Evolutionary conservation across 1,140 invertebrate species (phyloP).

Genomic region (Plutomurus gul): DNA sequence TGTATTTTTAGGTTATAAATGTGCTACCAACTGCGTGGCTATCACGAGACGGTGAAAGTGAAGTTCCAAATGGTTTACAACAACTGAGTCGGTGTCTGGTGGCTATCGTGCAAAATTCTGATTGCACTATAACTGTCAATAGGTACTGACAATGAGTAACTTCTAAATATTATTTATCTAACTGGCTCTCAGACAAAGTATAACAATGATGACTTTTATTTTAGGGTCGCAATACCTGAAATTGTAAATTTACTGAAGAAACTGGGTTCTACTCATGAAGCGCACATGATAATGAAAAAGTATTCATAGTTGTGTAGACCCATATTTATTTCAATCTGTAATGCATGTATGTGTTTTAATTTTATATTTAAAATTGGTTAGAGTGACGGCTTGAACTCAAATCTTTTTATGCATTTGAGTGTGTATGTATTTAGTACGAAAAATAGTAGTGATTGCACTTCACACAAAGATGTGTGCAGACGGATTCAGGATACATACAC

Average conservation of each 20-base stretch:
- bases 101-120: conserved; percentile 47
- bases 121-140: conserved; percentile 43
- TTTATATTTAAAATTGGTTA: not conserved
- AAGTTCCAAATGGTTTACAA: conserved; percentile 49
- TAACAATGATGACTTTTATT: conserved; percentile 12
- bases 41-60: conserved; percentile 13
- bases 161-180: too few species aligned
- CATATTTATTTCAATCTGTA: too few species aligned
- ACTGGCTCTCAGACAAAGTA: too few species aligned
- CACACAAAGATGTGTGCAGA: too few species aligned
- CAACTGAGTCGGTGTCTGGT: conserved; percentile 48
- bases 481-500: too few species aligned
- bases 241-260: conserved; percentile 43
- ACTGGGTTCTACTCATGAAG: conserved; percentile 42
- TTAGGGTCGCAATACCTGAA: conserved; percentile 48
- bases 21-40: conserved; percentile 50
- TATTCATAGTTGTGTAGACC: conserved; percentile 48
- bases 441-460: too few species aligned
- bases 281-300: conserved; percentile 46
- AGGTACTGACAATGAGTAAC: too few species aligned
- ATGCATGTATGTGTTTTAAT: too few species aligned
- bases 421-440: too few species aligned
- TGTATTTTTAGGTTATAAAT: conserved; percentile 42
- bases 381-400: too few species aligned
- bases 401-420: too few species aligned